These are phyloP conservation scores for Euspilapteryx auroguttella DNA, from an alignment of 2,888 invertebrate species.

Conservation along the genomic window DNA sequence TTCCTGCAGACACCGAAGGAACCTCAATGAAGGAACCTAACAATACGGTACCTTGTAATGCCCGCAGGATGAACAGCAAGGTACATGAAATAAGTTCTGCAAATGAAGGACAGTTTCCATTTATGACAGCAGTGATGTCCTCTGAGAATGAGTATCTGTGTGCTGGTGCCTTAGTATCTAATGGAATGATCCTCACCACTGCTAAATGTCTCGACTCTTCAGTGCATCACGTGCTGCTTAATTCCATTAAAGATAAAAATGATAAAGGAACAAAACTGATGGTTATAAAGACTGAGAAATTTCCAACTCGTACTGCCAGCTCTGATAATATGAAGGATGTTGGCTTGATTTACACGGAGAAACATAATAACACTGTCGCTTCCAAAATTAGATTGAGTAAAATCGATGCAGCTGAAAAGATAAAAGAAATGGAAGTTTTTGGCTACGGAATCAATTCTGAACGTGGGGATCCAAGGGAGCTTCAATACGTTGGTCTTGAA, in stretches of 20 bases:
- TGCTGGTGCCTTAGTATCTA: conserved; percentile 32
- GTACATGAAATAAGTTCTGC: conserved; percentile 36
- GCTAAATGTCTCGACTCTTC: conserved; percentile 24
- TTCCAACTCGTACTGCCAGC: conserved; percentile 28
- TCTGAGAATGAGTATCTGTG: conserved; percentile 37
- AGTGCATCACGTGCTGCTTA: conserved; percentile 29
- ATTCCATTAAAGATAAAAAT: conserved; percentile 28
- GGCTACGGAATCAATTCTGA: conserved; percentile 44
- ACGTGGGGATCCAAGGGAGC: conserved; percentile 20
- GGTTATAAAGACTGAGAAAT: conserved; percentile 30
- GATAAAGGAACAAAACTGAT: conserved; percentile 22
- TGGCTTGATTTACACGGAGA: conserved; percentile 35
- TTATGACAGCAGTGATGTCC: conserved; percentile 39
- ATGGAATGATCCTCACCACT: conserved; percentile 36
- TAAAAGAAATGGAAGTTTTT: conserved; percentile 27
- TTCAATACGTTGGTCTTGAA: conserved; percentile 17
- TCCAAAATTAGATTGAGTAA: conserved; percentile 32
- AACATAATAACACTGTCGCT: conserved; percentile 27
- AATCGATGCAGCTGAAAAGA: conserved; percentile 16
- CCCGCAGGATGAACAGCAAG: conserved; percentile 26
- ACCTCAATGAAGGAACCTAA: no score
- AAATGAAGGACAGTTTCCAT: conserved; percentile 29
- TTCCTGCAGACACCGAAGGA: no score
- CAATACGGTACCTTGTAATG: no score
- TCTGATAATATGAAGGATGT: conserved; percentile 25